Evolutionary conservation across 2,113 vertebrate genomes (phyloP).

Genomic region (Amblyornis subalaris): DNA sequence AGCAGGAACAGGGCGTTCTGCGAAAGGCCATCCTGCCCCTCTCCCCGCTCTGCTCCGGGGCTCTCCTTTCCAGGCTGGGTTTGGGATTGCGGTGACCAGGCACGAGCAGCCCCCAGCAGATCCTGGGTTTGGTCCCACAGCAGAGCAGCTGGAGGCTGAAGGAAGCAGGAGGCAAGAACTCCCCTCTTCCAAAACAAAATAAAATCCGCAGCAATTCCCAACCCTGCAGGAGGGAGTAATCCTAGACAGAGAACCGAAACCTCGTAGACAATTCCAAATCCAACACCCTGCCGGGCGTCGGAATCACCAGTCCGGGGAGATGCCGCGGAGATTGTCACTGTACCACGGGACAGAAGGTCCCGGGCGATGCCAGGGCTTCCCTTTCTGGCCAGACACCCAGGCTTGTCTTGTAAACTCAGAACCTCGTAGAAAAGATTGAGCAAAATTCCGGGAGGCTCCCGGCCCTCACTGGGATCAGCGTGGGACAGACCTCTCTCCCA

Average conservation of each 20-base stretch:
- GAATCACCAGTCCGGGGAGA: background rate
- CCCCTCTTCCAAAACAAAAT: background rate
- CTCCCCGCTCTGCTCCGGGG: background rate
- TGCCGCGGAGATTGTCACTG: background rate
- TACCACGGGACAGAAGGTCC: background rate
- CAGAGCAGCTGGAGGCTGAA: background rate
- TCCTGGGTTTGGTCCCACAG: background rate
- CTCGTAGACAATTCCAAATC: background rate
- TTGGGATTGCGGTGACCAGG: background rate
- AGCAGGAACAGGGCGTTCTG: background rate
- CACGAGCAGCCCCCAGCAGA: background rate
- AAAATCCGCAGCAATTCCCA: background rate
- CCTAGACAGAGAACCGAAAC: background rate
- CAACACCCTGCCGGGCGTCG: background rate
- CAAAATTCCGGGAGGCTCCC: background rate
- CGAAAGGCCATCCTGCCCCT: background rate
- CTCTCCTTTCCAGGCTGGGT: background rate
- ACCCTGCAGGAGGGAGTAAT: background rate
- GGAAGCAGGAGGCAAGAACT: background rate
- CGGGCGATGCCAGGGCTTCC: background rate
- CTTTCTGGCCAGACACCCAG: background rate
- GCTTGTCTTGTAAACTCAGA: constrained; percentile 30
- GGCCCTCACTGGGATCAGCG: background rate
- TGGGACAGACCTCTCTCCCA: background rate
- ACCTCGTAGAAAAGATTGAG: background rate